Conservation (phyloP, 92 coral and sea anemone species). For the Palythoa caribaeorum region DNA sequence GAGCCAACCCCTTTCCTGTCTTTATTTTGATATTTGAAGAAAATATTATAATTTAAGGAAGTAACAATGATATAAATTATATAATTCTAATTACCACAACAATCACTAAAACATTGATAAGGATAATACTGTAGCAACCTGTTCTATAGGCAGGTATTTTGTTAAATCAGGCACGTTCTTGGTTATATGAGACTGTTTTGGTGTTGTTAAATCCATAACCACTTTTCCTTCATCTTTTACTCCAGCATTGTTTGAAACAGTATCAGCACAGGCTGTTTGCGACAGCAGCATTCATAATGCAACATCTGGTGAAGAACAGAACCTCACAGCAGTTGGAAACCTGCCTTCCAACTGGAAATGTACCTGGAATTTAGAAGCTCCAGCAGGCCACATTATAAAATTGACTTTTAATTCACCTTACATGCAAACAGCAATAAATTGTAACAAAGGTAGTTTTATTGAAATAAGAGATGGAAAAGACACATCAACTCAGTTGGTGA, state of each 20-base stretch:
- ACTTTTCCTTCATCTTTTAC: background rate
- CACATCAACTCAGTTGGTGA: background rate
- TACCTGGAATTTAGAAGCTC: slow-evolving; percentile 30
- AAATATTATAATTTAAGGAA: too few species aligned
- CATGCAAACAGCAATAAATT: background rate
- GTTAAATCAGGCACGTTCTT: too few species aligned
- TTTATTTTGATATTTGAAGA: too few species aligned
- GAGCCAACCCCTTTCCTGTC: too few species aligned
- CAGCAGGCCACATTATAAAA: slow-evolving; percentile 4
- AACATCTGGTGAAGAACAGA: background rate
- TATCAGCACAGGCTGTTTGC: slow-evolving; percentile 9
- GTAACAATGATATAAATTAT: too few species aligned
- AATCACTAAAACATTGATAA: too few species aligned
- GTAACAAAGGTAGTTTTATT: background rate
- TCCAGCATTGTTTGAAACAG: background rate
- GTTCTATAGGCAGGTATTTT: too few species aligned
- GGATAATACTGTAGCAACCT: too few species aligned
- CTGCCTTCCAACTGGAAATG: slow-evolving; percentile 20
- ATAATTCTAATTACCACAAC: too few species aligned
- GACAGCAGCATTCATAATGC: slow-evolving; percentile 11
- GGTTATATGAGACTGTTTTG: too few species aligned
- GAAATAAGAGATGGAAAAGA: slow-evolving; percentile 26
- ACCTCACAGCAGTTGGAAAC: background rate
- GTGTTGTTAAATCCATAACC: too few species aligned
- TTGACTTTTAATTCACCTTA: background rate